Conservation (phyloP, 2,797 vertebrate genomes). For the Rousettus madagascariensis region DNA sequence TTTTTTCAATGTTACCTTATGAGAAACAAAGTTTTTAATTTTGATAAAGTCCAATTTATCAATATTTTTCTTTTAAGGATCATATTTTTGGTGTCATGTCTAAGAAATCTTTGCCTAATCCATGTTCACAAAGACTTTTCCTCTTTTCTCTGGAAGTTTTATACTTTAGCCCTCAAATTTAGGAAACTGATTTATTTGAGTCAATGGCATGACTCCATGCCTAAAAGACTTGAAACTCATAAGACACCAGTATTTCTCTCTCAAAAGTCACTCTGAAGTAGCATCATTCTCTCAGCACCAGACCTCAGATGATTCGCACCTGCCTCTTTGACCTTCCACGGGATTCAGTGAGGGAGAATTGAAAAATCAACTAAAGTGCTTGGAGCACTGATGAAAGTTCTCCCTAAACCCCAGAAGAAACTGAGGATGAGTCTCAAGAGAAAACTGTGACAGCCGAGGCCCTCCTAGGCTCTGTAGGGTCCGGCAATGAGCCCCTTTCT, state of each 20-base stretch:
- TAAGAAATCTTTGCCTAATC: conserved; percentile 21
- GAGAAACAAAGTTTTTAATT: background rate
- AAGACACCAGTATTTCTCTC: background rate
- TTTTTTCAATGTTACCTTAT: background rate
- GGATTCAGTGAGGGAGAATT: background rate
- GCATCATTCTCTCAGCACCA: background rate
- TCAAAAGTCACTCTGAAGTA: background rate
- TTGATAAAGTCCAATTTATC: background rate
- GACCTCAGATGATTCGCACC: background rate
- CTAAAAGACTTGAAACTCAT: background rate
- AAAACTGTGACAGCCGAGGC: background rate
- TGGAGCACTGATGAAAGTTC: background rate
- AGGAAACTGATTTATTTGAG: background rate
- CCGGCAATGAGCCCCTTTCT: background rate
- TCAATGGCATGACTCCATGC: background rate
- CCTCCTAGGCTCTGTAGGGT: background rate
- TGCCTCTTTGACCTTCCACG: background rate
- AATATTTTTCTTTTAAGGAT: background rate
- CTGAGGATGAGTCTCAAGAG: background rate
- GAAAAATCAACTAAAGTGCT: conserved; percentile 17
- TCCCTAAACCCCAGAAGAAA: background rate
- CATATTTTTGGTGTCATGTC: background rate
- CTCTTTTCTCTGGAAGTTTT: conserved; percentile 22
- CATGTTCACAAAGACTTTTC: background rate
- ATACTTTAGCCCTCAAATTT: background rate